These are phyloP conservation scores for Dicrostonyx torquatus DNA, from an alignment of 2,797 vertebrate genomes.

Conservation along the genomic window DNA sequence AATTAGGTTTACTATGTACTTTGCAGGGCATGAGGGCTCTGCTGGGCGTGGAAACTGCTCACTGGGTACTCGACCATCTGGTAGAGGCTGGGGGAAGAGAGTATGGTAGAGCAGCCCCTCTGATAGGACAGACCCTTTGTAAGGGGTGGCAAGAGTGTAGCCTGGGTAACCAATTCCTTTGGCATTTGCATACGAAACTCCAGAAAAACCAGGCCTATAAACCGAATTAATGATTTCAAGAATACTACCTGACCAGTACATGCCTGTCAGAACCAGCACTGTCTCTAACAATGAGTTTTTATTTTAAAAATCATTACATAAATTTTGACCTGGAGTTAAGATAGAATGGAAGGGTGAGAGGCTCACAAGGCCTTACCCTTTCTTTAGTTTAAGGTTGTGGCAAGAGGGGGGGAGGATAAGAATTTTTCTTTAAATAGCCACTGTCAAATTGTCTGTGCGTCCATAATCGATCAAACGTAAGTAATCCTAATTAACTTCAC, in stretches of 20 bases:
- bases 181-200: background rate
- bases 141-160: background rate
- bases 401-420: background rate
- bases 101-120: slow-evolving; percentile 94
- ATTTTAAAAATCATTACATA: background rate
- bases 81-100: slow-evolving; percentile 95
- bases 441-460: background rate
- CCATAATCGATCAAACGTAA: background rate
- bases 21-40: slow-evolving; percentile 97
- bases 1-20: slow-evolving; percentile 97
- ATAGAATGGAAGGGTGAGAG: background rate
- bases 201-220: background rate
- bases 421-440: background rate
- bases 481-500: background rate
- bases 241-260: background rate
- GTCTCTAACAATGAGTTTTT: background rate
- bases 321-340: background rate
- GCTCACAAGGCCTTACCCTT: background rate
- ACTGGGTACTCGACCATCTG: slow-evolving; percentile 94
- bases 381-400: background rate
- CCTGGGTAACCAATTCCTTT: background rate
- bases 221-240: background rate
- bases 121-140: slow-evolving; percentile 86
- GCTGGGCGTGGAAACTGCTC: slow-evolving; percentile 95
- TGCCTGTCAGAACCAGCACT: background rate